phyloP scores from a whole-genome alignment of 2,888 invertebrate species.

The Zaprionus obscuricornis region DNA sequence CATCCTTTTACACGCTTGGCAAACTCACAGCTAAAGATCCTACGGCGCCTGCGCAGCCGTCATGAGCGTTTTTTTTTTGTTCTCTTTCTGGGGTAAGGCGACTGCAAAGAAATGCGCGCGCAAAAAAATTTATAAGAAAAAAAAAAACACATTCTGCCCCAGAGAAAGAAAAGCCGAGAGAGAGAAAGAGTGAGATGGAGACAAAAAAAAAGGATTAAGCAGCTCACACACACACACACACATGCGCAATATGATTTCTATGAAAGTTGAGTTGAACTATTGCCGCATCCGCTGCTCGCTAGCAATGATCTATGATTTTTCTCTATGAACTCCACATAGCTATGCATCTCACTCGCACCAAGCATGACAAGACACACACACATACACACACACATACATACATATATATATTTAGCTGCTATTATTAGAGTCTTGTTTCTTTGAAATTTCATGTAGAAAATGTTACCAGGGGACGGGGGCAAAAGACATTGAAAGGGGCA shows the following conservation, averaged over 20 bases:
- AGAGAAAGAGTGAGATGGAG: slow-evolving; percentile 54
- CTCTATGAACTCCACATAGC: slow-evolving; percentile 5
- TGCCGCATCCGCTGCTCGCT: slow-evolving; percentile 57
- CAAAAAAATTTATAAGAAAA: slow-evolving; percentile 49
- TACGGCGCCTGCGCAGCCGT: slow-evolving; percentile 68
- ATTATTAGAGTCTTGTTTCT: slow-evolving; percentile 49
- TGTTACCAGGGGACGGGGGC: slow-evolving; percentile 7
- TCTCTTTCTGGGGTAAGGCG: slow-evolving; percentile 36
- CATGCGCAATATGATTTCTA: slow-evolving; percentile 6
- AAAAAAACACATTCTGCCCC: slow-evolving; percentile 52
- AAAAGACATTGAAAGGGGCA: slow-evolving; percentile 17
- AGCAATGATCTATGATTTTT: not conserved
- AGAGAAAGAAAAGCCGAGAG: slow-evolving; percentile 58
- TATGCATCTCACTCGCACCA: slow-evolving; percentile 26
- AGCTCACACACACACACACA: slow-evolving; percentile 9
- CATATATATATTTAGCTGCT: slow-evolving; percentile 21
- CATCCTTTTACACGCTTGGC: slow-evolving; percentile 76
- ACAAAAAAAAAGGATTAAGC: slow-evolving; percentile 17
- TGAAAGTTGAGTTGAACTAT: slow-evolving; percentile 30
- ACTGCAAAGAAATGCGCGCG: slow-evolving; percentile 64
- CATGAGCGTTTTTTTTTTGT: no score
- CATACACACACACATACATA: not conserved
- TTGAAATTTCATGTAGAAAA: slow-evolving; percentile 13
- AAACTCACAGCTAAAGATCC: slow-evolving; percentile 32
- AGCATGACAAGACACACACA: not conserved